phyloP scores from a whole-genome alignment of 2,888 invertebrate species.

The Carcina quercana region DNA sequence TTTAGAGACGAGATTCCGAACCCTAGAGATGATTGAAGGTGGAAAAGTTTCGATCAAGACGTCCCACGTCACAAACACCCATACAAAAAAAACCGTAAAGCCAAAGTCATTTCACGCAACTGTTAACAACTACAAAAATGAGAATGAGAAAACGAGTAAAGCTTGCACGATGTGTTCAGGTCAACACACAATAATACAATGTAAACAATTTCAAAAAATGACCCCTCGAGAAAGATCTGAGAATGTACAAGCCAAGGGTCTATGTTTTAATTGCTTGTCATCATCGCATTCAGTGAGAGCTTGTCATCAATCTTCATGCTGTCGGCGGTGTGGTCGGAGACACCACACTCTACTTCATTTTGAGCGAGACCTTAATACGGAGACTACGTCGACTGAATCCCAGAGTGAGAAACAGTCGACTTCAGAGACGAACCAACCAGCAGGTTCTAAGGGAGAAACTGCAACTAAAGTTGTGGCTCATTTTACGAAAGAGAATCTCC shows the following conservation, averaged over 20 bases:
- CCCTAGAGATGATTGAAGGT: constrained; percentile 10
- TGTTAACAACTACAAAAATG: neutral
- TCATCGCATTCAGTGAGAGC: constrained; percentile 6
- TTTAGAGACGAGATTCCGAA: constrained; percentile 11
- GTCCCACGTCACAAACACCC: neutral
- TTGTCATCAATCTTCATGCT: constrained; percentile 12
- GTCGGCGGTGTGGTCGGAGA: constrained; percentile 13
- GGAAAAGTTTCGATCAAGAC: neutral
- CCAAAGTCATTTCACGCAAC: constrained; percentile 9
- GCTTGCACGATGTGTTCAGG: constrained; percentile 19
- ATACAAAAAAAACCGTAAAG: constrained; percentile 4
- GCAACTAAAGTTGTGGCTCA: neutral
- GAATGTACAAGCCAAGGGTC: constrained; percentile 8
- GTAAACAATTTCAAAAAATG: constrained; percentile 13
- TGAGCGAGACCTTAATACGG: constrained; percentile 1
- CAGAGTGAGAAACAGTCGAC: too few relatives aligned
- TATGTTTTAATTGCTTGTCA: constrained; percentile 13
- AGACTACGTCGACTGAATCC: neutral
- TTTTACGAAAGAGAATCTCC: neutral
- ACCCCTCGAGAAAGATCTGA: constrained; percentile 6
- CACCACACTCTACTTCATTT: constrained; percentile 17
- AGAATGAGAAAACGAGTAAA: too few relatives aligned
- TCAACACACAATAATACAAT: constrained; percentile 15
- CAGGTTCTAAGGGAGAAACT: neutral
- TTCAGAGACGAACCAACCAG: neutral